These are phyloP conservation scores for Crocodylus rhombifer DNA, from an alignment of 2,797 vertebrate genomes.

Conservation along the genomic window DNA sequence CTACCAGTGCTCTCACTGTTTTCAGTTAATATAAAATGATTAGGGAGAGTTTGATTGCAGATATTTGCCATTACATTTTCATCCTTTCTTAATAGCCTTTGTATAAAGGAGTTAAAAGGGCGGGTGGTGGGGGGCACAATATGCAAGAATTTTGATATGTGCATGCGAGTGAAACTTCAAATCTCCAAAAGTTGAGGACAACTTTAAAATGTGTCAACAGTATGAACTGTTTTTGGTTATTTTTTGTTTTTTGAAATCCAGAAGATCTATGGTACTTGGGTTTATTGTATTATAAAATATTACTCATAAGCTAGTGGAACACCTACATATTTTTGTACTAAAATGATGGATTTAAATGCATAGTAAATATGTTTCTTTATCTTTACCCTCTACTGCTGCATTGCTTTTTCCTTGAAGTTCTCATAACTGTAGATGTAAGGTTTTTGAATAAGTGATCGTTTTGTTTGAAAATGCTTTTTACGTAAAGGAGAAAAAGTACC, in stretches of 20 bases:
- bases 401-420: background rate
- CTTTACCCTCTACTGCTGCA: background rate
- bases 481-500: too few relatives aligned
- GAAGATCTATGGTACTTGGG: background rate
- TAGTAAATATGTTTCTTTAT: background rate
- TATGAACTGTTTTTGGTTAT: background rate
- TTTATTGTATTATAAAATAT: background rate
- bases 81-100: background rate
- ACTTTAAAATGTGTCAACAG: background rate
- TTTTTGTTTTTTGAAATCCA: background rate
- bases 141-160: background rate
- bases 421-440: background rate
- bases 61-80: background rate
- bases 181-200: background rate
- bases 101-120: background rate
- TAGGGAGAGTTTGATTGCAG: background rate
- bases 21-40: background rate
- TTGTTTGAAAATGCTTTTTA: background rate
- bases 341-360: too few relatives aligned
- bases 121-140: background rate
- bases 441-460: background rate
- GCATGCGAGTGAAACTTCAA: background rate
- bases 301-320: background rate
- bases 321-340: background rate
- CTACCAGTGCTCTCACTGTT: background rate